A percentile compares a stretch with the other conserved stretches of the same genome.
These are phyloP conservation scores for Trinectes maculatus DNA, from an alignment of 2,113 vertebrate genomes.

Conservation along the genomic window DNA sequence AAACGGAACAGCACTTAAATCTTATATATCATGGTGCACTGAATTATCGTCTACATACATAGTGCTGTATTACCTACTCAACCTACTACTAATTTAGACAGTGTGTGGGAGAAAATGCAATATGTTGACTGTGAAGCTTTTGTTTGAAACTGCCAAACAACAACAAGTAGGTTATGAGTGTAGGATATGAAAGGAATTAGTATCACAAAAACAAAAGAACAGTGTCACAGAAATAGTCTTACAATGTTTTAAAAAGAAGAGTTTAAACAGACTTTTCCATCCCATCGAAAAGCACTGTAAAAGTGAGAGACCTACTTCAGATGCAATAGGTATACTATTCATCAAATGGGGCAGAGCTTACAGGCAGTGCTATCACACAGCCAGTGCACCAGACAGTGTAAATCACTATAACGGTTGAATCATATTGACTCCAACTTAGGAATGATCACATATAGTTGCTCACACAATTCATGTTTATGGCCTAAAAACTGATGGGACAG, in stretches of 20 bases:
- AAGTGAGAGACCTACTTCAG: not conserved
- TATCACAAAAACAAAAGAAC: no score
- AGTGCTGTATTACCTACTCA: no score
- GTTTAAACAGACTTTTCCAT: not conserved
- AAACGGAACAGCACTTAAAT: no score
- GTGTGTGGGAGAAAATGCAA: no score
- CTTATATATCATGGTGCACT: no score
- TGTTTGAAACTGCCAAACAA: no score
- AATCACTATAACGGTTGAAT: not conserved
- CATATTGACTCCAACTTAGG: slow-evolving; percentile 3
- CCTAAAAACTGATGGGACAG: not conserved
- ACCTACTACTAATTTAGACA: no score
- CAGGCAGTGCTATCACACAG: not conserved
- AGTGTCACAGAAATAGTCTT: no score
- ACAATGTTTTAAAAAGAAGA: not conserved
- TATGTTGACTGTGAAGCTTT: no score
- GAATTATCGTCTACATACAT: no score
- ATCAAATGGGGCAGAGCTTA: slow-evolving; percentile 10
- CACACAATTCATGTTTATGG: slow-evolving; percentile 16
- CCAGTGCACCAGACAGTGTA: not conserved
- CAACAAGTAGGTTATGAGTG: no score
- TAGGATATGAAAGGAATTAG: no score
- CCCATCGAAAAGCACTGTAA: not conserved
- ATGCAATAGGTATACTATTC: not conserved
- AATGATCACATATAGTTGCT: slow-evolving; percentile 12